Base-by-base conservation (phyloP, 2,888 invertebrate genomes). In the Empis livida region DNA sequence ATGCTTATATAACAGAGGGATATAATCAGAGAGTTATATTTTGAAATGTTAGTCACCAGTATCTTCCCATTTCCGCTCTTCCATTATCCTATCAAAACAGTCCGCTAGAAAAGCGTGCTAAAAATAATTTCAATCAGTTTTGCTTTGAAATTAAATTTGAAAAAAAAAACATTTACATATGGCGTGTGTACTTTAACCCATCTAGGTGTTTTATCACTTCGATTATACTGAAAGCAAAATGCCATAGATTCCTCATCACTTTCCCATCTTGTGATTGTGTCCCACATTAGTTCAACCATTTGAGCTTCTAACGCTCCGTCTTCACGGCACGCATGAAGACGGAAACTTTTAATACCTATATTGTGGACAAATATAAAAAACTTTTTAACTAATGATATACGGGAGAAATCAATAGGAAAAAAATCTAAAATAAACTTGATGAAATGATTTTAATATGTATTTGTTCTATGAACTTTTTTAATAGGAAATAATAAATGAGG, bases 31-130 rank as follows among this genome's bases (percentile, higher is more conserved):
- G 5, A 27, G 23, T 27, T 27, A 27, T 27, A 35, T n/a, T 35
- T 40, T 35, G n/a, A 35, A n/a, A 35, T 48, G 71, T 76, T 84
- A 86, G 70, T 88, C 87, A 44, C 84, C 85, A 42, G 83, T 80
- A 65, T 87, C 87, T 49, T 80, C 77, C 87, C 87, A 88, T 68
- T 83, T 85, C 56, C 81, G 80, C 68, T 96, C 95, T 67, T 93
- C 92, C 65, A 87, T 84, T 77, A 95, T 88, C 74, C 91, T 79
- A 68, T 94, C 93, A 74, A 96, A 93, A 70, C 96, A 95, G 69
- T 94, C 95, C 47, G 68, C 66, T 52, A 70, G 58, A 59, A 66
- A 68, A 54, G 65, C 61, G 53, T 67, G 67, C 67, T 68, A 49
- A 40, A 54, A 49, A 40, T 32, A 45, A 10, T 10, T 32, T 32